Conservation (phyloP, 2,888 invertebrate species). For the Philereme vetulata region DNA sequence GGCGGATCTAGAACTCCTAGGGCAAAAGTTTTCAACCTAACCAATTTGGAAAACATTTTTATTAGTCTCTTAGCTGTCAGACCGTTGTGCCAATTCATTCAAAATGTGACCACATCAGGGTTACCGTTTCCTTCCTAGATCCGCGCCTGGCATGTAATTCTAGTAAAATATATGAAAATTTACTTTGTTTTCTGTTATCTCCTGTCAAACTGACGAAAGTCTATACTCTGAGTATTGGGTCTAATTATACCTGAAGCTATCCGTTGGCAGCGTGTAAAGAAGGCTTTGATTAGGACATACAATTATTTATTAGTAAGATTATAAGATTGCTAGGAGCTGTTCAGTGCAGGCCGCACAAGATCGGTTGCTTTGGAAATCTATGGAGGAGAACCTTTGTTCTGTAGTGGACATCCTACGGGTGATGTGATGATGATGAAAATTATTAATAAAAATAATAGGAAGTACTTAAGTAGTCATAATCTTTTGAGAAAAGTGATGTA, state of each 20-base stretch:
- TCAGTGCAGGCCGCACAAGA: too few species aligned
- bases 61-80: background rate
- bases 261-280: slow-evolving; percentile 31
- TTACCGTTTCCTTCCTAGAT: slow-evolving; percentile 20
- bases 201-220: slow-evolving; percentile 29
- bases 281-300: slow-evolving; percentile 7
- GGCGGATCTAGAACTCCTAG: slow-evolving; percentile 26
- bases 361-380: too few species aligned
- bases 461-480: too few species aligned
- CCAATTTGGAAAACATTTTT: slow-evolving; percentile 13
- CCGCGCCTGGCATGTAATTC: slow-evolving; percentile 22
- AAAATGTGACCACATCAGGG: slow-evolving; percentile 17
- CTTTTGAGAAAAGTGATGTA: too few species aligned
- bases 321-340: too few species aligned
- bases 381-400: too few species aligned
- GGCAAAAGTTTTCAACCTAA: slow-evolving; percentile 3
- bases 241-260: slow-evolving; percentile 32
- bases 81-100: slow-evolving; percentile 4
- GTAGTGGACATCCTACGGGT: too few species aligned
- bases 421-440: too few species aligned
- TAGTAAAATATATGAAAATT: slow-evolving; percentile 25
- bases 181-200: slow-evolving; percentile 29
- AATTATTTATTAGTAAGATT: background rate
- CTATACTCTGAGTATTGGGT: slow-evolving; percentile 23
- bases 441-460: too few species aligned